Base-by-base conservation (phyloP, 2,113 vertebrate genomes). In the Pipra filicauda region DNA sequence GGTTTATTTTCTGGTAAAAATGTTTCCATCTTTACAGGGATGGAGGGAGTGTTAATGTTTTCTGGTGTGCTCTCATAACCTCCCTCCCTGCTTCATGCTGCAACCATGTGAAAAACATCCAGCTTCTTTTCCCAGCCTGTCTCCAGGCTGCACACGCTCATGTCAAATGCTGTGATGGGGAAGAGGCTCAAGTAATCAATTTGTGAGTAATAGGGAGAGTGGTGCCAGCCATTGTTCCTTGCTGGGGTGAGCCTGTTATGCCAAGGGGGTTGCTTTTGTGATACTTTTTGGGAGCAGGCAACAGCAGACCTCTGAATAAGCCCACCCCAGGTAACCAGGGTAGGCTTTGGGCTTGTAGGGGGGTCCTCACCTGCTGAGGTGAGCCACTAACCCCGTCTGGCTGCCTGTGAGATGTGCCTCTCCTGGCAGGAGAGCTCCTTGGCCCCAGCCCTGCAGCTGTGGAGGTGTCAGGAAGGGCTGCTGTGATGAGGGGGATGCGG, bases 221-320 rank as follows among this genome's bases (percentile, higher is more conserved):
- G 1, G 64, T 93, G 94, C 94, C 92, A 92, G 80, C 37, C 76
- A 91, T 89, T 93, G 94, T 92, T 95, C 69, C 64, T 76, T 39
- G 23, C 31, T 77, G 76, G 59, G 37, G 26, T 2, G 2, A 78
- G 69, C 72, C 64, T 48, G 5, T 86, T 86, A 69, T 86, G 69
- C 72, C 8, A 1, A 37, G 31, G 31, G n/a, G 20, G 33, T n/a
- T 89, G 57, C 54, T 91, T 88, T 58, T 7, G 1, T 80, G 31
- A 27, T 58, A 37, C 12, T 81, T 80, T 95, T 84, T 41, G 51
- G 64, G 69, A 86, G 69, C 27, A 48, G 65, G 27, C 72, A 84
- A 28, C 55, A 70, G 27, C 76, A 79, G 62, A 64, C 43, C 14
- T 75, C 52, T 71, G 64, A 82, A 27, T 73, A 72, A 85, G 33